Percentiles rank a stretch among this genome's conserved stretches.
phyloP scores from a whole-genome alignment of 1,140 invertebrate species.

The Mylabris phalerata region DNA sequence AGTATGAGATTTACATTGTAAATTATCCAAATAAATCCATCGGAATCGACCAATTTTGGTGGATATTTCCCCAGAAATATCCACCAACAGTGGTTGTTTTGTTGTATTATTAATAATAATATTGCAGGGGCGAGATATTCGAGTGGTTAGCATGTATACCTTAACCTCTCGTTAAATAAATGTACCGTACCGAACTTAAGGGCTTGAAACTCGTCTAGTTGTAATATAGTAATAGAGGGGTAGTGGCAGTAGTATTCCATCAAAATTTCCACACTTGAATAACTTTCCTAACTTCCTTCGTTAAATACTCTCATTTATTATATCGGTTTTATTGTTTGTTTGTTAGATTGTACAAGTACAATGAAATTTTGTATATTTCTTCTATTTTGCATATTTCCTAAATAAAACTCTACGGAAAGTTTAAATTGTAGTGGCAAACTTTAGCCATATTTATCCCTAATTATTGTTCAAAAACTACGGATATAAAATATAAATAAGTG shows the following conservation, averaged over 20 bases:
- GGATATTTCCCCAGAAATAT: too few species aligned
- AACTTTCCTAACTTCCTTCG: slow-evolving; percentile 18
- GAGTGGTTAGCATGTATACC: slow-evolving; percentile 21
- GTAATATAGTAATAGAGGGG: neutral
- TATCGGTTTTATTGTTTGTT: slow-evolving; percentile 19
- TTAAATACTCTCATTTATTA: slow-evolving; percentile 23
- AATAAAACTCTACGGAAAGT: neutral
- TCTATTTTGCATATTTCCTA: neutral
- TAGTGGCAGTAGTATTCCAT: slow-evolving; percentile 13
- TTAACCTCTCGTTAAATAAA: slow-evolving; percentile 24
- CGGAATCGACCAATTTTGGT: too few species aligned
- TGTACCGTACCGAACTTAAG: slow-evolving; percentile 23
- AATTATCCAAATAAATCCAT: neutral
- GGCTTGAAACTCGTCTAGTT: slow-evolving; percentile 15
- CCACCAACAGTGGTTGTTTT: too few species aligned
- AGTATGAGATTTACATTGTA: slow-evolving; percentile 10
- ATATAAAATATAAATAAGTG: too few species aligned
- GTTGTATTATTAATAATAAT: too few species aligned
- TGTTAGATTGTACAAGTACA: neutral
- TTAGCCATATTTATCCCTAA: too few species aligned
- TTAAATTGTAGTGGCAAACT: neutral
- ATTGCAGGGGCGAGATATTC: too few species aligned
- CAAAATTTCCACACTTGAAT: slow-evolving; percentile 23
- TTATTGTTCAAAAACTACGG: too few species aligned
- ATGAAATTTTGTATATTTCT: too few species aligned